Conservation (phyloP, 2,113 vertebrate species). For the Poeciliopsis turrubarensis region DNA sequence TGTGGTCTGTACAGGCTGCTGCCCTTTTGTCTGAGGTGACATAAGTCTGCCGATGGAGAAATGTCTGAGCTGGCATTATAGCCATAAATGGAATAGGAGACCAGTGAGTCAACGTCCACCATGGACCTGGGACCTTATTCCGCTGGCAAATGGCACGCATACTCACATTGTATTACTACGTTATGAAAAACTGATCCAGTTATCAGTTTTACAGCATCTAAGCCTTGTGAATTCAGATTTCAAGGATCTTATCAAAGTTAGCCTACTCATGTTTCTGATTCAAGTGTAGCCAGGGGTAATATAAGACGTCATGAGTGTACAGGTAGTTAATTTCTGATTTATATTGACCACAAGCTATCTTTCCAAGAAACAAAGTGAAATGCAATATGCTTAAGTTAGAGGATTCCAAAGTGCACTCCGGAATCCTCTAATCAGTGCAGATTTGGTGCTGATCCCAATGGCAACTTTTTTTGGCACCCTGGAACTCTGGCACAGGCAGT, state of each 20-base stretch:
- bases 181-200: background rate
- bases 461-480: too few species aligned
- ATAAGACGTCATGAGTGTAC: too few species aligned
- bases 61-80: background rate
- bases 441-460: too few species aligned
- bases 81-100: conserved; percentile 55
- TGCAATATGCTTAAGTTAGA: too few species aligned
- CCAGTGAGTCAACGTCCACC: conserved; percentile 27
- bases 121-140: conserved; percentile 4
- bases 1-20: conserved; percentile 9
- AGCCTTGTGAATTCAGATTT: background rate
- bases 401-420: too few species aligned
- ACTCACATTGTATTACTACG: background rate
- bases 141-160: conserved; percentile 1
- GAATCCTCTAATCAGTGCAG: too few species aligned
- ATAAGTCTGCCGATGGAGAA: conserved; percentile 29
- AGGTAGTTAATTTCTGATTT: too few species aligned
- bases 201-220: background rate
- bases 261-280: background rate
- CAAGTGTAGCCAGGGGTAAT: too few species aligned
- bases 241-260: background rate
- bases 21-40: conserved; percentile 54
- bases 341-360: too few species aligned
- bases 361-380: too few species aligned
- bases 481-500: too few species aligned